phyloP scores from a whole-genome alignment of 1,140 invertebrate species.

The Monomorium pharaonis region DNA sequence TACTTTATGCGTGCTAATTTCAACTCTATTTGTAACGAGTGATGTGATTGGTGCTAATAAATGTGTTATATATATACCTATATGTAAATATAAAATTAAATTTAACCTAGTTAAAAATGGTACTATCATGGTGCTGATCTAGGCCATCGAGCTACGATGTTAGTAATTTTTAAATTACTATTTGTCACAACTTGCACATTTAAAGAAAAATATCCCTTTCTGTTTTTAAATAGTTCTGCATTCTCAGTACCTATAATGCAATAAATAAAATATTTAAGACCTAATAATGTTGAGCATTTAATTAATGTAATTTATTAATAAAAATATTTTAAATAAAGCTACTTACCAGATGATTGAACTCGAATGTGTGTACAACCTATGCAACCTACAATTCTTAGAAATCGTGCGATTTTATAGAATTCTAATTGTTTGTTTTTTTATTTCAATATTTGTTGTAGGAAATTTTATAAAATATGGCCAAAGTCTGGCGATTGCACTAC shows the following conservation, averaged over 20 bases:
- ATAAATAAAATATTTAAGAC: conserved; percentile 9
- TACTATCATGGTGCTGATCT: conserved; percentile 75
- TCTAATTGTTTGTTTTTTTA: conserved; percentile 34
- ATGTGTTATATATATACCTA: too few species aligned
- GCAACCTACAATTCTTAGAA: conserved; percentile 80
- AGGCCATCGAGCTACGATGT: conserved; percentile 81
- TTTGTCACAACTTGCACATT: conserved; percentile 65
- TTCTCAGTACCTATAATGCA: conserved; percentile 73
- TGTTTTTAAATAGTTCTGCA: conserved; percentile 81
- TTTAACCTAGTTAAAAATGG: conserved; percentile 79
- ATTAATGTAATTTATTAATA: neutral
- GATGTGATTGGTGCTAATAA: too few species aligned
- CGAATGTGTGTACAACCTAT: conserved; percentile 82
- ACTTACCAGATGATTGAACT: conserved; percentile 68
- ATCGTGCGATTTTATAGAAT: conserved; percentile 77
- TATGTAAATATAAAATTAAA: too few species aligned
- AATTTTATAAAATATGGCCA: neutral
- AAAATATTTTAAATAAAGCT: too few species aligned
- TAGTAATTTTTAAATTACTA: conserved; percentile 74
- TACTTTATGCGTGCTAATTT: too few species aligned
- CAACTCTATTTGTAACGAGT: too few species aligned
- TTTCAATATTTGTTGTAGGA: neutral
- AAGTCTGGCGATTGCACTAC: conserved; percentile 31
- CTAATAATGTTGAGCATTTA: neutral
- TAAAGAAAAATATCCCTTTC: conserved; percentile 81